Evolutionary conservation across 2,888 invertebrate species (phyloP).

Genomic region (Toxonevra muliebris): DNA sequence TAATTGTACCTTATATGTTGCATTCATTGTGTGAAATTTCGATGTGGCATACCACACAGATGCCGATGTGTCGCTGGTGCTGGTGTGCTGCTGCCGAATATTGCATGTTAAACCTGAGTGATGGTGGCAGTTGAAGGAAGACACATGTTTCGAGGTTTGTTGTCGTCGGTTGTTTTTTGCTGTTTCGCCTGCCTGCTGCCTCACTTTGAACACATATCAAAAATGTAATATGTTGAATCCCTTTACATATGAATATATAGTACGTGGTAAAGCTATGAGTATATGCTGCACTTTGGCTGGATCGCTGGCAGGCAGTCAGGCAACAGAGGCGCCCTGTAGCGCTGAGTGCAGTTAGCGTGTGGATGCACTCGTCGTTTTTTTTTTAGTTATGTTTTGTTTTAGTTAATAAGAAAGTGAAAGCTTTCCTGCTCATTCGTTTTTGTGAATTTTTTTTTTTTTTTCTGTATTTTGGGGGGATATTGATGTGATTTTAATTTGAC

Average conservation of each 20-base stretch:
- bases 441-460: slow-evolving; percentile 6
- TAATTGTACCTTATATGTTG: too few species aligned
- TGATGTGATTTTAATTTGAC: background rate
- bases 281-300: background rate
- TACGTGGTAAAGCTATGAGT: background rate
- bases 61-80: too few species aligned
- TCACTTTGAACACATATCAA: background rate
- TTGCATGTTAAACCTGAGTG: slow-evolving; percentile 27
- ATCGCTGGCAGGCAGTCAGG: slow-evolving; percentile 2
- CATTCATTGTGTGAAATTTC: too few species aligned
- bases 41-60: too few species aligned
- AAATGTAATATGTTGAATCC: slow-evolving; percentile 7
- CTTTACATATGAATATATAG: background rate
- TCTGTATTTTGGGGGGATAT: background rate
- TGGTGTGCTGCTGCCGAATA: background rate
- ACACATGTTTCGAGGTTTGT: slow-evolving; percentile 21
- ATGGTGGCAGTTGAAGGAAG: slow-evolving; percentile 31
- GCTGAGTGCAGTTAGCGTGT: background rate
- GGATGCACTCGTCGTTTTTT: slow-evolving; percentile 4
- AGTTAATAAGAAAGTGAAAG: slow-evolving; percentile 33
- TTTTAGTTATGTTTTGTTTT: slow-evolving; percentile 4
- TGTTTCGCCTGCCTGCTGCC: background rate
- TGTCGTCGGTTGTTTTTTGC: background rate
- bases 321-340: background rate
- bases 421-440: slow-evolving; percentile 15